Conservation (phyloP, 1,140 invertebrate genomes). For the Tetramorium alpestre region DNA sequence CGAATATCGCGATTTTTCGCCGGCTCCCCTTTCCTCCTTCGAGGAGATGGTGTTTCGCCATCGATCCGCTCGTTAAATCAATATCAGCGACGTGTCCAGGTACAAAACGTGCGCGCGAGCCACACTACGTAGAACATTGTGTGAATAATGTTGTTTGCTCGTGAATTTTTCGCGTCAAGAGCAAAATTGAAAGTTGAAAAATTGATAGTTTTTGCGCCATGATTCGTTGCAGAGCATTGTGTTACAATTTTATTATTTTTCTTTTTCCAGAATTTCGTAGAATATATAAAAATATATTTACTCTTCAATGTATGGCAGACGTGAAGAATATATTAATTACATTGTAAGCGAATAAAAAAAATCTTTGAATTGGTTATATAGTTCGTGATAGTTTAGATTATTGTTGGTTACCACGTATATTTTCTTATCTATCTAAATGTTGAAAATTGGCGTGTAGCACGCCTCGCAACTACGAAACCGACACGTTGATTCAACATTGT, state of each 20-base stretch:
- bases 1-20: constrained; percentile 47
- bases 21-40: neutral
- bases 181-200: neutral
- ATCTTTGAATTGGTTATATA: neutral
- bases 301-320: neutral
- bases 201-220: neutral
- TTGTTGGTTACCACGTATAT: neutral
- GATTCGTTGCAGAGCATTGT: neutral
- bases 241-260: neutral
- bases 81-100: neutral
- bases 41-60: constrained; percentile 13
- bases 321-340: neutral
- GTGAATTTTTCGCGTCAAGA: neutral
- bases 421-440: neutral
- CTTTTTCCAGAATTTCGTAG: neutral
- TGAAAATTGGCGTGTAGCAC: neutral
- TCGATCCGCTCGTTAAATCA: constrained; percentile 19
- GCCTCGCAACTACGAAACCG: neutral
- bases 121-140: neutral
- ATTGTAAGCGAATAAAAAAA: neutral
- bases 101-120: neutral
- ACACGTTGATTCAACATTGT: neutral
- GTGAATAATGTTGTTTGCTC: neutral
- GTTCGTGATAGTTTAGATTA: neutral
- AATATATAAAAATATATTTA: neutral